phyloP scores from a whole-genome alignment of 2,113 vertebrate genomes.

The Solea solea region DNA sequence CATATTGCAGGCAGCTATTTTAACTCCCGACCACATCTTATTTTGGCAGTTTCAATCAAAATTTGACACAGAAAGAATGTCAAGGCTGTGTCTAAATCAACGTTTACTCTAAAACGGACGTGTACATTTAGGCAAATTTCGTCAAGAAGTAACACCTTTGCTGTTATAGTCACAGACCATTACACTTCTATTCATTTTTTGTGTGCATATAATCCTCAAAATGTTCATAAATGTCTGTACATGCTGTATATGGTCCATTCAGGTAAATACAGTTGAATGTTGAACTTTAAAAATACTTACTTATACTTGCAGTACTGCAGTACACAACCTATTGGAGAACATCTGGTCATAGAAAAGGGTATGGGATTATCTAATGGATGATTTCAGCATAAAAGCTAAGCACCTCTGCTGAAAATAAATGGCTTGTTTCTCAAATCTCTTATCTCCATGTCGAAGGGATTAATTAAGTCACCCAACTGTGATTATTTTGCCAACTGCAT shows the following conservation, averaged over 20 bases:
- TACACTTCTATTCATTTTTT: no score
- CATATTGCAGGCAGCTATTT: not conserved
- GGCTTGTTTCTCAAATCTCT: slow-evolving; percentile 46
- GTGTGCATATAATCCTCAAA: no score
- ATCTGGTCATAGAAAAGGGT: not conserved
- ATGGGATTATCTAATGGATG: slow-evolving; percentile 14
- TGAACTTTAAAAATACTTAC: no score
- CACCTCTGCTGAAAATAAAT: slow-evolving; percentile 61
- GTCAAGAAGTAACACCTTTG: no score
- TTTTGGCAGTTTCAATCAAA: not conserved
- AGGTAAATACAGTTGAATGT: no score
- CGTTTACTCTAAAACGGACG: not conserved
- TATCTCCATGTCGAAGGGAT: slow-evolving; percentile 53
- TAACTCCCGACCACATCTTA: not conserved
- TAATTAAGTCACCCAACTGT: slow-evolving; percentile 46
- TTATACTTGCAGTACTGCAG: no score
- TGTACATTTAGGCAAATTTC: no score
- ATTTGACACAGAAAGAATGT: not conserved
- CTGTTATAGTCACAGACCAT: no score
- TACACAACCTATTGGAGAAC: no score
- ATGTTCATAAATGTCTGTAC: no score
- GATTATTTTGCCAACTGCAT: slow-evolving; percentile 60
- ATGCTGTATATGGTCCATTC: no score
- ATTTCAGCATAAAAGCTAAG: slow-evolving; percentile 37
- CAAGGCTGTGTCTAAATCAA: not conserved